Base-by-base conservation (phyloP, 2,797 vertebrate genomes). In the Muscicapa comitata region DNA sequence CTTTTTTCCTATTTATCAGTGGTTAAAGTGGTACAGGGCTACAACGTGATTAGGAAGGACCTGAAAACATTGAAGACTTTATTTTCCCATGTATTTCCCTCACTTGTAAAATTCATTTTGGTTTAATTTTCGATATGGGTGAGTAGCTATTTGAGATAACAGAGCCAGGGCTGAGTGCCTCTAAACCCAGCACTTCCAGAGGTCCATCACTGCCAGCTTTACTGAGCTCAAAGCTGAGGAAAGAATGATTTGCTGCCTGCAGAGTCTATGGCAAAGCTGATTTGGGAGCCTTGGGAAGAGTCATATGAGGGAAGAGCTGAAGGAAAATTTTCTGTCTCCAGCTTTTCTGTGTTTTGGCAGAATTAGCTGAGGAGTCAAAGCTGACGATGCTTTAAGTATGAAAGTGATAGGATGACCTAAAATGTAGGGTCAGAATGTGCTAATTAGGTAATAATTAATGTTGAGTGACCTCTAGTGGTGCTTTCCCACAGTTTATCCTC, bases 391-490 rank as follows among this genome's bases (percentile, higher is more conserved):
- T 38, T 29, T 55, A 18, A 37, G 19, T 13, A 28, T 4, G 11
- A 11, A 77, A 65, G 76, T 5, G 19, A 24, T 15, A 55, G 73
- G 59, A 62, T 2, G 9, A 37, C 59, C 43, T 66, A n/a, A 93
- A 85, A 21, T 3, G 24, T 11, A 72, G 31, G 62, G 82, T 83
- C 62, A 88, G 68, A 68, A 31, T 4, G 48, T 68, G 85, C 13
- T 96, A 91, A 96, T 96, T 91, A 82, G 75, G 61, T 77, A 96
- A 95, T 59, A 92, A 94, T 93, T 95, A 94, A 88, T 94, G 80
- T 83, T 54, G 95, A 92, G 91, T 96, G 95, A 95, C 93, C 94
- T 96, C 94, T 96, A 96, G 93, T 94, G 95, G 90, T 80, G 57
- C 13, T 84, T 95, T 90, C n/a, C 72, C 55, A 87, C 43, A 77